Percentiles rank a stretch among this genome's conserved stretches.
These are phyloP conservation scores for Loxodonta africana DNA, from an alignment of 2,113 vertebrate species.

Conservation along the genomic window DNA sequence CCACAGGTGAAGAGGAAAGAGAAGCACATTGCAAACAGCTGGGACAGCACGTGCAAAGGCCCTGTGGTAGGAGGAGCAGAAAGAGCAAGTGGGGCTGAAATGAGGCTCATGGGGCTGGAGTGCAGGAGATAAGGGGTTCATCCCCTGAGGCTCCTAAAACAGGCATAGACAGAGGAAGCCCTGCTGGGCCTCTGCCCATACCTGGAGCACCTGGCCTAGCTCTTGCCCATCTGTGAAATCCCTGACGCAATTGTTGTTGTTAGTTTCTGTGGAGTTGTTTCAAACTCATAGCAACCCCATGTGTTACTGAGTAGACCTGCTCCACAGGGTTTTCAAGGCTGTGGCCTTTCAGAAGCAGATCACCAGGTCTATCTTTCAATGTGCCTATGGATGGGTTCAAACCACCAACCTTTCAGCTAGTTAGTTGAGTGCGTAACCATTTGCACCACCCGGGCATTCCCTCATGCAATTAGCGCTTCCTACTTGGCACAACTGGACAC, in stretches of 20 bases:
- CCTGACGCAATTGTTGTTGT: background rate
- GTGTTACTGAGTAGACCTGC: background rate
- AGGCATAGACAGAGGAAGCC: background rate
- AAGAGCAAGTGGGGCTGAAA: background rate
- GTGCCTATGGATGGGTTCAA: background rate
- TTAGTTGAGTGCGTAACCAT: background rate
- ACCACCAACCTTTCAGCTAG: too few species aligned
- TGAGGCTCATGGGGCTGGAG: background rate
- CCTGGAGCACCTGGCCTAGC: background rate
- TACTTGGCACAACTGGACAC: background rate
- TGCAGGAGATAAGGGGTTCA: background rate
- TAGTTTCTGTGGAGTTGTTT: background rate
- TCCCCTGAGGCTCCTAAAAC: background rate
- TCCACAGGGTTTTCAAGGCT: background rate
- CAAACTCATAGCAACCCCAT: too few species aligned
- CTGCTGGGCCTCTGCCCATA: background rate
- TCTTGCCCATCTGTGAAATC: background rate
- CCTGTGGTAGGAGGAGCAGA: background rate
- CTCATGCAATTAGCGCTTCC: background rate
- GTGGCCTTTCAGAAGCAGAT: background rate
- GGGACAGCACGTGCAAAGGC: background rate
- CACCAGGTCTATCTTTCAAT: background rate
- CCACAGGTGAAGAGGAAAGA: background rate
- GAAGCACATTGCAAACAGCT: background rate
- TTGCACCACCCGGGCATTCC: background rate